Conservation (phyloP, 2,797 vertebrate genomes). For the Gorsachius magnificus region DNA sequence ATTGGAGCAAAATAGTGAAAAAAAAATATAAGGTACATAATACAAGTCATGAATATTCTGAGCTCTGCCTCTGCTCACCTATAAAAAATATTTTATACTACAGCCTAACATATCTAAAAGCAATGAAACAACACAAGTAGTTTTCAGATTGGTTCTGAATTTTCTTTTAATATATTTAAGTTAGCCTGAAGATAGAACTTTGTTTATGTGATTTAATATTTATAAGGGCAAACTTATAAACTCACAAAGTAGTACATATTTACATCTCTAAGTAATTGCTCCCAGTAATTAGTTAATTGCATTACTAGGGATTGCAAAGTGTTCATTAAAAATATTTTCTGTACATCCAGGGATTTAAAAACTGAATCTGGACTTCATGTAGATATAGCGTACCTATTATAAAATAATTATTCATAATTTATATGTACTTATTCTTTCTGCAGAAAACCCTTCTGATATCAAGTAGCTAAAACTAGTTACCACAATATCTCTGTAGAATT, state of each 20-base stretch:
- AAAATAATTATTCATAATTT: conserved; percentile 14
- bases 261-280: conserved; percentile 46
- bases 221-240: conserved; percentile 34
- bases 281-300: conserved; percentile 43
- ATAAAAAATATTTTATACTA: background rate
- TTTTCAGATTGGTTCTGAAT: background rate
- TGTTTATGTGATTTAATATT: conserved; percentile 41
- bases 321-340: background rate
- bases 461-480: conserved; percentile 35
- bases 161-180: conserved; percentile 11
- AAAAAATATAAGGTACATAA: background rate
- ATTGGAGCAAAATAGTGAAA: background rate
- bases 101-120: background rate
- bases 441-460: conserved; percentile 48
- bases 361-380: conserved; percentile 46
- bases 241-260: conserved; percentile 27
- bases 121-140: background rate
- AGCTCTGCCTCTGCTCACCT: background rate
- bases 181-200: conserved; percentile 13
- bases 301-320: background rate
- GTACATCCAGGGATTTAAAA: background rate
- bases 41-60: background rate
- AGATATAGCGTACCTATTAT: conserved; percentile 30
- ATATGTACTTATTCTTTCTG: conserved; percentile 39
- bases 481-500: background rate